Conservation (phyloP, 2,797 vertebrate species). For the Hipposideros larvatus region DNA sequence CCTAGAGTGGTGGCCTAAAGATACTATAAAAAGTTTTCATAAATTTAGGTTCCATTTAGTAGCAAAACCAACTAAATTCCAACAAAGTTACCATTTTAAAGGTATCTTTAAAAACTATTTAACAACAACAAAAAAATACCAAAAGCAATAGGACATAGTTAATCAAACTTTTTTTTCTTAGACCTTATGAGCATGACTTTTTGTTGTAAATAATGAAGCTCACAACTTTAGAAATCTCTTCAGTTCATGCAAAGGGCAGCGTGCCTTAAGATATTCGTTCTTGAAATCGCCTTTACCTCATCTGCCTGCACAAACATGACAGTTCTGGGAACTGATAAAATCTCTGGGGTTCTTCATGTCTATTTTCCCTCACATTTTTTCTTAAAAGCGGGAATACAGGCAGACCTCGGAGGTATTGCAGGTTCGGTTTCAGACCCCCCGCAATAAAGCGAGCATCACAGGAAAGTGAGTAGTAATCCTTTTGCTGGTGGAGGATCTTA, state of each 20-base stretch:
- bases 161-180: neutral
- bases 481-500: neutral
- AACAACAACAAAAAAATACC: constrained; percentile 41
- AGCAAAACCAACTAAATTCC: constrained; percentile 39
- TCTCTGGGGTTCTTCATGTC: neutral
- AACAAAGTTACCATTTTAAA: constrained; percentile 45
- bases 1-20: constrained; percentile 50
- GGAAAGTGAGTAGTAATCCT: neutral
- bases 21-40: constrained; percentile 24
- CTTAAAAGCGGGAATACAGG: neutral
- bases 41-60: constrained; percentile 47
- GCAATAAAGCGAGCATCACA: neutral
- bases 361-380: neutral
- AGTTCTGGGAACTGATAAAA: constrained; percentile 18
- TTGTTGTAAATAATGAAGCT: neutral
- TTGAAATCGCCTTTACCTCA: constrained; percentile 40
- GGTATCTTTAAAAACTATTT: constrained; percentile 26
- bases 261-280: neutral
- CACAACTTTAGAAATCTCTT: constrained; percentile 11
- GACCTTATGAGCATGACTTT: neutral
- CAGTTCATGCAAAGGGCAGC: constrained; percentile 11
- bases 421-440: neutral
- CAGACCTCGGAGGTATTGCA: neutral
- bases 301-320: neutral
- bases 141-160: neutral